A percentile compares a stretch with the other conserved stretches of the same genome.
Conservation (phyloP, 2,888 invertebrate genomes). For the Callimorpha dominula region DNA sequence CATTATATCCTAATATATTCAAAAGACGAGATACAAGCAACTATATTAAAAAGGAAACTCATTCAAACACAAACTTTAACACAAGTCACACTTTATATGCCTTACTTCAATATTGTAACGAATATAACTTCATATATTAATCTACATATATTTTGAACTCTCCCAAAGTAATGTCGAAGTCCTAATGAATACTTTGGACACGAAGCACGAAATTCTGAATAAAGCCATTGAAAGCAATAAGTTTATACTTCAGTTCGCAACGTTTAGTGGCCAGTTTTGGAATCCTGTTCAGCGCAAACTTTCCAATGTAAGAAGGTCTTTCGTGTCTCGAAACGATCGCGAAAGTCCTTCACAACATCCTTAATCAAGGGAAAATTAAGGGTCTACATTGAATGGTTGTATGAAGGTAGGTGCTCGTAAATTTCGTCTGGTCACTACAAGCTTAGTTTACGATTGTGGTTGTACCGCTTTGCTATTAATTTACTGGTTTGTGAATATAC, state of each 20-base stretch:
- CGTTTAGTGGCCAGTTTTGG: slow-evolving; percentile 46
- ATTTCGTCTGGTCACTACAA: slow-evolving; percentile 58
- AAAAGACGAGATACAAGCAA: background rate
- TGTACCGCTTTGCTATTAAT: slow-evolving; percentile 56
- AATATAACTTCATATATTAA: background rate
- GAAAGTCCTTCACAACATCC: slow-evolving; percentile 15
- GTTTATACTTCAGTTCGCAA: slow-evolving; percentile 54
- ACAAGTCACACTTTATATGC: background rate
- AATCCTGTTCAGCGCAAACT: slow-evolving; percentile 43
- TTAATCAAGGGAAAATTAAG: slow-evolving; percentile 11
- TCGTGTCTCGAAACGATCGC: slow-evolving; percentile 20
- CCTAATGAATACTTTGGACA: slow-evolving; percentile 16
- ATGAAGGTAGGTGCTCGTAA: slow-evolving; percentile 53
- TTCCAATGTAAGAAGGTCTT: slow-evolving; percentile 52
- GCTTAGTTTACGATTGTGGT: slow-evolving; percentile 61
- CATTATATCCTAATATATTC: background rate
- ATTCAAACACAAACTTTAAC: background rate
- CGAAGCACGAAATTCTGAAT: slow-evolving; percentile 23
- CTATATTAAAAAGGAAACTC: background rate
- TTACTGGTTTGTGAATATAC: slow-evolving; percentile 27
- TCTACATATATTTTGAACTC: background rate
- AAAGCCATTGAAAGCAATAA: slow-evolving; percentile 54
- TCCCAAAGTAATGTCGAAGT: slow-evolving; percentile 7
- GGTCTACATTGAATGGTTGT: slow-evolving; percentile 44
- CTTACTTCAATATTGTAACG: background rate